Percentiles rank a stretch among this genome's conserved stretches.
Evolutionary conservation across 2,113 vertebrate genomes (phyloP).

Genomic region (Carassius auratus): DNA sequence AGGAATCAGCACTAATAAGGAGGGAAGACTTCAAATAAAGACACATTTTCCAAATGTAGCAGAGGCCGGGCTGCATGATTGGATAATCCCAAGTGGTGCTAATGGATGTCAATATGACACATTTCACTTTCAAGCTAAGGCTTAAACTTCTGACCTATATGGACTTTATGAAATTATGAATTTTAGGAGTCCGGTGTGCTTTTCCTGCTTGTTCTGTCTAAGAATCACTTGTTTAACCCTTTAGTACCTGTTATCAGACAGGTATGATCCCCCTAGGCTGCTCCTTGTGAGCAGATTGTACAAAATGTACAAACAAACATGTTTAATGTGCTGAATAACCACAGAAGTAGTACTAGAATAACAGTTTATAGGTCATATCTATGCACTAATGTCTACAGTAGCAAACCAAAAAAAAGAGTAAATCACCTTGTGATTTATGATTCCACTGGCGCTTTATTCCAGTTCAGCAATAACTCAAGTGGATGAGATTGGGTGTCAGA

Average conservation of each 20-base stretch:
- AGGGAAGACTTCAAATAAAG: constrained; percentile 36
- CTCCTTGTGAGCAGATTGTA: neutral
- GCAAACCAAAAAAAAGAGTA: neutral
- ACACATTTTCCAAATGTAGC: neutral
- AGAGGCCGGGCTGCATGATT: neutral
- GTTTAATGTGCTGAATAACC: neutral
- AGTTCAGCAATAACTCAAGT: neutral
- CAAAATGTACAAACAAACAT: too few species aligned
- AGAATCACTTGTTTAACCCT: neutral
- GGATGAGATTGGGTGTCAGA: neutral
- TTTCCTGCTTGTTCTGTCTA: neutral
- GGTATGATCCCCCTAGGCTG: neutral
- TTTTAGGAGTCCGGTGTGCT: neutral
- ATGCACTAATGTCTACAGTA: neutral
- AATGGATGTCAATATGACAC: constrained; percentile 27
- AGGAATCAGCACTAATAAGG: constrained; percentile 46
- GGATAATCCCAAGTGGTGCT: constrained; percentile 37
- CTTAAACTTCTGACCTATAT: constrained; percentile 28
- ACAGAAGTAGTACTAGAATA: neutral
- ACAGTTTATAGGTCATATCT: neutral
- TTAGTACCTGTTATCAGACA: neutral
- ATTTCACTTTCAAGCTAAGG: constrained; percentile 30
- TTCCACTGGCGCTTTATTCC: neutral
- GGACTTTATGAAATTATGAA: constrained; percentile 8
- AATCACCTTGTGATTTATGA: neutral